These are phyloP conservation scores for Alouatta caraya DNA, from an alignment of 2,797 vertebrate genomes.

Conservation along the genomic window DNA sequence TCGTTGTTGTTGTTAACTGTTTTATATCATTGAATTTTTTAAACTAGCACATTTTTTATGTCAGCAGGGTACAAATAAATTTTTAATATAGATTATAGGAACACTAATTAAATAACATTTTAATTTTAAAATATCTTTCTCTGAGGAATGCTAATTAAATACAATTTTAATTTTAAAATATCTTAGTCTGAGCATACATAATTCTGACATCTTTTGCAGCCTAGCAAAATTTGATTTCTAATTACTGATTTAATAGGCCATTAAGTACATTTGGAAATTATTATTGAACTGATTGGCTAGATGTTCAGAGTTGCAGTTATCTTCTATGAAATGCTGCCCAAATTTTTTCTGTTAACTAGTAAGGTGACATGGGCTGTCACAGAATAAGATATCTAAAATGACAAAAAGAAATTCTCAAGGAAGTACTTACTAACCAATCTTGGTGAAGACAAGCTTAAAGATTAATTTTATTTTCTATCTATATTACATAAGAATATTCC, in stretches of 20 bases:
- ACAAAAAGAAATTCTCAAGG: slow-evolving; percentile 23
- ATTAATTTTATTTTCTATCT: slow-evolving; percentile 24
- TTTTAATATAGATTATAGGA: slow-evolving; percentile 72
- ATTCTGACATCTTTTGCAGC: slow-evolving; percentile 78
- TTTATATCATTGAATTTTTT: slow-evolving; percentile 18
- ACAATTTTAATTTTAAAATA: slow-evolving; percentile 79
- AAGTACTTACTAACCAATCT: neutral
- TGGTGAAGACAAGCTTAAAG: neutral
- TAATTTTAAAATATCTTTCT: slow-evolving; percentile 77
- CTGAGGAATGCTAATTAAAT: slow-evolving; percentile 77
- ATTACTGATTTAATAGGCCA: slow-evolving; percentile 78
- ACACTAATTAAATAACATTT: slow-evolving; percentile 78
- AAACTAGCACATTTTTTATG: slow-evolving; percentile 42
- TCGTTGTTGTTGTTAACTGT: neutral
- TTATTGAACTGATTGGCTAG: slow-evolving; percentile 75
- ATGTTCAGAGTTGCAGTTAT: slow-evolving; percentile 63
- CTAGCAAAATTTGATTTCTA: slow-evolving; percentile 78
- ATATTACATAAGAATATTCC: neutral
- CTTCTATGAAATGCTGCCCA: slow-evolving; percentile 58
- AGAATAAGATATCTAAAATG: slow-evolving; percentile 39
- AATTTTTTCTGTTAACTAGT: slow-evolving; percentile 54
- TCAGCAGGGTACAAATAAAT: slow-evolving; percentile 68
- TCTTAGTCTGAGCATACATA: slow-evolving; percentile 68
- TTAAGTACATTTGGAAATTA: slow-evolving; percentile 80
- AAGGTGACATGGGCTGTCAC: slow-evolving; percentile 26